These are phyloP conservation scores for Tricholauxania praeusta DNA, from an alignment of 2,888 invertebrate genomes.

Conservation along the genomic window DNA sequence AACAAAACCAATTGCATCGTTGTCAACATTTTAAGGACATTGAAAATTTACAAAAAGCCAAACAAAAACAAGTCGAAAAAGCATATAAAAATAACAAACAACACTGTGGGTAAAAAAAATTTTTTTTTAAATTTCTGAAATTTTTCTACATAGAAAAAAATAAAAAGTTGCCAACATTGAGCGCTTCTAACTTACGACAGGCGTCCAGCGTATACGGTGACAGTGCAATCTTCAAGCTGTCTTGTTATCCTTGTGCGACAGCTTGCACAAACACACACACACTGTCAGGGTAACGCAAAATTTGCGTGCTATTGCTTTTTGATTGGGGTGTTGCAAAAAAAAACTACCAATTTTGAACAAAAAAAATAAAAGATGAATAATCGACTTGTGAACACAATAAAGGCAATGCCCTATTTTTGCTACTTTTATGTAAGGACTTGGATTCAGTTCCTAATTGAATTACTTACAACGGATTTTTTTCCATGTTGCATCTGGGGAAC, in stretches of 20 bases:
- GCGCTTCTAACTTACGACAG: too few species aligned
- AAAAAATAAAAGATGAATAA: too few species aligned
- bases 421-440: too few species aligned
- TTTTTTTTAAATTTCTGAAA: not conserved
- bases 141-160: not conserved
- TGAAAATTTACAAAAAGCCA: conserved; percentile 8
- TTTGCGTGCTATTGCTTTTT: not conserved
- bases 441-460: too few species aligned
- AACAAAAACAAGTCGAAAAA: conserved; percentile 7
- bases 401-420: too few species aligned
- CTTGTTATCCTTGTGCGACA: conserved; percentile 1
- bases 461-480: too few species aligned
- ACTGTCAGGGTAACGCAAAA: not conserved
- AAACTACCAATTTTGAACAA: too few species aligned
- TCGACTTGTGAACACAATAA: too few species aligned
- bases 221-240: conserved; percentile 26
- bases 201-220: not conserved
- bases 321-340: not conserved
- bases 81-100: conserved; percentile 7
- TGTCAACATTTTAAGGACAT: conserved; percentile 11
- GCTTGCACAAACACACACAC: not conserved
- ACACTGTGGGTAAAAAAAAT: not conserved
- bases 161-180: not conserved
- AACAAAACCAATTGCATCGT: conserved; percentile 14
- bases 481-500: too few species aligned